A percentile compares a stretch with the other conserved stretches of the same genome.
Conservation (phyloP, 92 coral and sea anemone species). For the Porites cylindrica region DNA sequence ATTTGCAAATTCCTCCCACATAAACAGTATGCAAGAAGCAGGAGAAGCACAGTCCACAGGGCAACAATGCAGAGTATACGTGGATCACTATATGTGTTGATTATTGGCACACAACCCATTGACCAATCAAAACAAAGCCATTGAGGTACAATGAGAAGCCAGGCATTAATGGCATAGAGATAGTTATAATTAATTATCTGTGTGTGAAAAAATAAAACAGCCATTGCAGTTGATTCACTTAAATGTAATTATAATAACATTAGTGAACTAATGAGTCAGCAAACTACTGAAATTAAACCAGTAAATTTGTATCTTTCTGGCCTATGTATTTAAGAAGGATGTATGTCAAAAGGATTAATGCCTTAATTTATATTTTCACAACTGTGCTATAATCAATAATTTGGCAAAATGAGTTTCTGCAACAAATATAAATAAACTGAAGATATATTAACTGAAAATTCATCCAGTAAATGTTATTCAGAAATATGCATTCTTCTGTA, state of each 20-base stretch:
- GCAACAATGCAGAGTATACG: constrained; percentile 69
- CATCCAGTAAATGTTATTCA: no score
- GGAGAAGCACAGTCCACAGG: constrained; percentile 73
- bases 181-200: constrained; percentile 89
- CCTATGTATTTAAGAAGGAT: no score
- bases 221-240: background rate
- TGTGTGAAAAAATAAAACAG: background rate
- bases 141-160: constrained; percentile 87
- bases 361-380: no score
- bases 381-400: no score
- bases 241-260: background rate
- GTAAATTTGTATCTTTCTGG: no score
- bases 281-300: no score
- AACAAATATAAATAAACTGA: no score
- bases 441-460: no score
- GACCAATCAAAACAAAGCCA: constrained; percentile 99
- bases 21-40: constrained; percentile 70
- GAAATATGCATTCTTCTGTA: background rate
- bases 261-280: background rate
- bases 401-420: no score
- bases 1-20: background rate
- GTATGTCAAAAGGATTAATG: no score
- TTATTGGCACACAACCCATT: constrained; percentile 94
- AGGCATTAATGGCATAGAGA: constrained; percentile 82
- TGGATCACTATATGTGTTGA: constrained; percentile 69